phyloP scores from a whole-genome alignment of 2,888 invertebrate genomes.

The Latrodectus elegans region DNA sequence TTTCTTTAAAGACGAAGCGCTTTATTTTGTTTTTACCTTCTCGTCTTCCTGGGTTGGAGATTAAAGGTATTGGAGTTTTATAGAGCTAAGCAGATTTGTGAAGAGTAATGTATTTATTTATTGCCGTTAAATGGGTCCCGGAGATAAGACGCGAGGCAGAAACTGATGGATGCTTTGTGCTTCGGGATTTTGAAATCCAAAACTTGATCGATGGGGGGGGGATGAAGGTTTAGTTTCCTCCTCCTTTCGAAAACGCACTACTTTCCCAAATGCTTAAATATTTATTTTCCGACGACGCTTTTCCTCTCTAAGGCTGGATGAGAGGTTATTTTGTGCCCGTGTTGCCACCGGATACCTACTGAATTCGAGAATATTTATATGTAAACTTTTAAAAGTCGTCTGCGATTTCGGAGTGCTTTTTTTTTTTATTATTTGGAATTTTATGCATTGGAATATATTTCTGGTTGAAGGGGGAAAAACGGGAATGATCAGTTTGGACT shows the following conservation, averaged over 20 bases:
- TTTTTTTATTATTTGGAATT: too few species aligned
- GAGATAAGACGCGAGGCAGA: constrained; percentile 14
- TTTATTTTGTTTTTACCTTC: constrained; percentile 6
- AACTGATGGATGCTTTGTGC: constrained; percentile 37
- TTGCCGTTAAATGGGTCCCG: constrained; percentile 49
- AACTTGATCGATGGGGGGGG: constrained; percentile 34
- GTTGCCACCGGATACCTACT: constrained; percentile 11
- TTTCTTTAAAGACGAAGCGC: constrained; percentile 2
- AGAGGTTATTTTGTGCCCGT: constrained; percentile 1
- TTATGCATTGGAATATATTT: too few species aligned
- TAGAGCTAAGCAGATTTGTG: constrained; percentile 12
- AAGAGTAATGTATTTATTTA: constrained; percentile 61
- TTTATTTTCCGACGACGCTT: constrained; percentile 30
- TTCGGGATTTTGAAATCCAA: constrained; percentile 37
- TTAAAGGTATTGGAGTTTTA: constrained; percentile 52
- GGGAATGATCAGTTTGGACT: too few species aligned
- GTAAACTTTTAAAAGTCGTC: neutral
- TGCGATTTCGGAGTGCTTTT: neutral
- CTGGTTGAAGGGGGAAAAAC: too few species aligned
- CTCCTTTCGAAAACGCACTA: constrained; percentile 8
- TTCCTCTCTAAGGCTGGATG: neutral
- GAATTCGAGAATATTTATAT: neutral
- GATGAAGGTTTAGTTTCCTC: neutral
- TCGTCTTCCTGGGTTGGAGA: constrained; percentile 1
- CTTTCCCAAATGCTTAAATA: constrained; percentile 38